A percentile compares a stretch with the other conserved stretches of the same genome.
phyloP scores from a whole-genome alignment of 2,113 vertebrate species.

The Hemibagrus wyckioides region DNA sequence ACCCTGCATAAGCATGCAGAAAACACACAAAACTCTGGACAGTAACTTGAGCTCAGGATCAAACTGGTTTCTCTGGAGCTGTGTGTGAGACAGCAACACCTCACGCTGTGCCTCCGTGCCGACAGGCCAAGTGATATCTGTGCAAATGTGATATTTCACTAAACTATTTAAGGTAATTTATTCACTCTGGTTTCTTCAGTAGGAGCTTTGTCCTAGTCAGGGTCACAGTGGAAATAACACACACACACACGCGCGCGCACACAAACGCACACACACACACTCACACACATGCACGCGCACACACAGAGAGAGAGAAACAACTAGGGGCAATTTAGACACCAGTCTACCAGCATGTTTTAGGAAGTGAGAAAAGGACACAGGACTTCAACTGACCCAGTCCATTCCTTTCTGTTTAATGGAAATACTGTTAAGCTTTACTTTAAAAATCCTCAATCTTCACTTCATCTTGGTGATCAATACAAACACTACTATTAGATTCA shows the following conservation, averaged over 20 bases:
- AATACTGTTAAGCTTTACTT: background rate
- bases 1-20: background rate
- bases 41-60: background rate
- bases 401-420: background rate
- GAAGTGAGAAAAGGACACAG: background rate
- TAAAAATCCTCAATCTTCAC: background rate
- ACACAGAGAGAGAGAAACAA: too few species aligned
- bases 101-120: background rate
- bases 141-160: background rate
- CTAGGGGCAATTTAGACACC: background rate
- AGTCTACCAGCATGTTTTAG: background rate
- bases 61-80: background rate
- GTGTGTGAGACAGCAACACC: constrained; percentile 3
- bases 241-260: too few species aligned
- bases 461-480: background rate
- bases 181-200: background rate
- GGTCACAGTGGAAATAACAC: background rate
- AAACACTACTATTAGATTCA: background rate
- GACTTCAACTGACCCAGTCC: background rate
- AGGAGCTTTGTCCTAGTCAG: background rate
- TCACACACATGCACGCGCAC: background rate
- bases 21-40: background rate
- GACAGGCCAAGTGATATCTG: background rate
- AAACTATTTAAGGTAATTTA: background rate
- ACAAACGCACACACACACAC: too few species aligned